A percentile compares a stretch with the other conserved stretches of the same genome.
Evolutionary conservation across 2,113 vertebrate genomes (phyloP).

Genomic region (Garra rufa): DNA sequence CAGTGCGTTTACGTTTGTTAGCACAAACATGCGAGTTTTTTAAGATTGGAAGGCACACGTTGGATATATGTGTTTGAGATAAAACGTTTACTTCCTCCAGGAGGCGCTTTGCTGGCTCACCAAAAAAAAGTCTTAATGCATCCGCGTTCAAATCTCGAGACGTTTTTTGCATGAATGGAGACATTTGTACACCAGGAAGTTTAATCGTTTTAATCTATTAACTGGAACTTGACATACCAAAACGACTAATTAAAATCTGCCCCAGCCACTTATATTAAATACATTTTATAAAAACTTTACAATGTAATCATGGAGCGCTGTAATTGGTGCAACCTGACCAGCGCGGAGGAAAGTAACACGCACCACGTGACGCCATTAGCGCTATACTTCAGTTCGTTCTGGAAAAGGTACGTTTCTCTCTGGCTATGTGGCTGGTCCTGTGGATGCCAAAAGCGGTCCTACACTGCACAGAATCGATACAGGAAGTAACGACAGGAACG

Average conservation of each 20-base stretch:
- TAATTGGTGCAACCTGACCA: not conserved
- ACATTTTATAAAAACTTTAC: not conserved
- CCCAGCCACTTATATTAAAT: not conserved
- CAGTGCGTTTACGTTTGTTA: not conserved
- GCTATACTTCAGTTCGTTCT: not conserved
- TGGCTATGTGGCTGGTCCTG: constrained; percentile 38
- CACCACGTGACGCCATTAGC: not conserved
- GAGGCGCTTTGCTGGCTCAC: not conserved
- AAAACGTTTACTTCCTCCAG: not conserved
- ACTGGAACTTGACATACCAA: not conserved
- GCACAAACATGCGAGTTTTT: not conserved
- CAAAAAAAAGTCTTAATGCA: not conserved
- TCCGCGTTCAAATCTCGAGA: not conserved
- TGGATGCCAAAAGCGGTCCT: constrained; percentile 79
- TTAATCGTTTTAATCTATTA: not conserved
- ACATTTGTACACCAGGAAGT: not conserved
- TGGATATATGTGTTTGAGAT: too few species aligned
- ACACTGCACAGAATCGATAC: constrained; percentile 78
- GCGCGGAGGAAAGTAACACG: not conserved
- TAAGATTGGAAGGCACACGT: not conserved
- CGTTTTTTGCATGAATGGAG: not conserved
- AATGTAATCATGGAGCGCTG: not conserved
- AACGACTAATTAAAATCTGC: not conserved
- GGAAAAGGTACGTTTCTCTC: not conserved
- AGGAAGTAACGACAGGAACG: constrained; percentile 78